These are phyloP conservation scores for Acrocyrtus sp. DNA, from an alignment of 2,888 invertebrate species.

Conservation along the genomic window DNA sequence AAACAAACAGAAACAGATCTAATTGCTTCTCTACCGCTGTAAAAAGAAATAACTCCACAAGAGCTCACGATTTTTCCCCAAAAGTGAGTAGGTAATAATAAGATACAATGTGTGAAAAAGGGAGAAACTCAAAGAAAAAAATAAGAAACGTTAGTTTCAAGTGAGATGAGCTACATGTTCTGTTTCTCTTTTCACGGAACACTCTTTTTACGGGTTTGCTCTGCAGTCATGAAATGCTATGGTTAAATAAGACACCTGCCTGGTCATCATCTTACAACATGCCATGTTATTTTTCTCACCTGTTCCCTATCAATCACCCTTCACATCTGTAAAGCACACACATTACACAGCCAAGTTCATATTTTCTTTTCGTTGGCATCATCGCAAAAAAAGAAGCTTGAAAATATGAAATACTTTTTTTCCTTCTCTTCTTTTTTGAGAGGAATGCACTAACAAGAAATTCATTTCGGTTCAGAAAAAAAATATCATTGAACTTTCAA, in stretches of 20 bases:
- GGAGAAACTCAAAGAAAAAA: conserved; percentile 20
- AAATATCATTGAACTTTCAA: too few species aligned
- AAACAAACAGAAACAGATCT: conserved; percentile 49
- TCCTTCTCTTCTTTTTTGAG: too few species aligned
- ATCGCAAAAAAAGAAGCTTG: conserved; percentile 20
- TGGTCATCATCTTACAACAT: too few species aligned
- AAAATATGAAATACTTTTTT: too few species aligned
- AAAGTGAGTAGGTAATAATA: conserved; percentile 20
- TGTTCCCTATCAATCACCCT: conserved; percentile 49
- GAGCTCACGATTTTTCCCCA: conserved; percentile 41
- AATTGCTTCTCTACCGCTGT: conserved; percentile 51
- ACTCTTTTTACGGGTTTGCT: too few species aligned
- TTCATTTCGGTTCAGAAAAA: too few species aligned
- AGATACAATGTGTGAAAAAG: conserved; percentile 49
- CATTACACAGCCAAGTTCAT: conserved; percentile 26
- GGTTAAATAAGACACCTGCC: too few species aligned
- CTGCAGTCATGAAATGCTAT: too few species aligned
- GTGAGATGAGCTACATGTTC: conserved; percentile 22
- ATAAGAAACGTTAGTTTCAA: too few species aligned
- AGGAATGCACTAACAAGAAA: too few species aligned
- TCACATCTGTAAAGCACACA: conserved; percentile 19
- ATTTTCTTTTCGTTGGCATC: conserved; percentile 9
- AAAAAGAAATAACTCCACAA: conserved; percentile 35
- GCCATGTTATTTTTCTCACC: conserved; percentile 43
- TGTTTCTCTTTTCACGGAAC: conserved; percentile 50